Conservation (phyloP, 2,113 vertebrate genomes). For the Oryzias celebensis region DNA sequence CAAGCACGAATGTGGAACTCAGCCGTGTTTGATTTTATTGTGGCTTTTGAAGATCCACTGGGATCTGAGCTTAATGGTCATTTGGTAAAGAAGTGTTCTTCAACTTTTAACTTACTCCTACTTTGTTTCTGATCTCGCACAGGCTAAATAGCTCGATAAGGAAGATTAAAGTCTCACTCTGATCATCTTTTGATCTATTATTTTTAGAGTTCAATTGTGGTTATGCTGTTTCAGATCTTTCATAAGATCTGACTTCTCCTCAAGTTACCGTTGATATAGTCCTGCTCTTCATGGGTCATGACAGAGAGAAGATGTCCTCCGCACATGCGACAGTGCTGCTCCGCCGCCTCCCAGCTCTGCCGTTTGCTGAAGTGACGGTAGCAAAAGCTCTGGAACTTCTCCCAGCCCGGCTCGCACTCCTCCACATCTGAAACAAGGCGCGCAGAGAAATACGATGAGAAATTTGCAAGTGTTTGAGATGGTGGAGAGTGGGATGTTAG, state of each 20-base stretch:
- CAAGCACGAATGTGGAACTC: neutral
- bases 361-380: conserved; percentile 87
- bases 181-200: no score
- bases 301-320: conserved; percentile 89
- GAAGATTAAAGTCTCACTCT: no score
- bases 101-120: neutral
- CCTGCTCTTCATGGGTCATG: conserved; percentile 89
- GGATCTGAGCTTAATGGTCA: neutral
- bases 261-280: conserved; percentile 85
- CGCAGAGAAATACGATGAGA: neutral
- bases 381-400: conserved; percentile 89
- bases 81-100: neutral
- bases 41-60: neutral
- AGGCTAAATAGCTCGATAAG: no score
- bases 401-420: conserved; percentile 85
- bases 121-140: no score
- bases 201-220: no score
- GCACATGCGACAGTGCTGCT: conserved; percentile 83
- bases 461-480: no score
- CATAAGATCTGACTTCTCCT: no score
- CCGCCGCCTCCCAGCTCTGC: conserved; percentile 91
- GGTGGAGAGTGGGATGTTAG: no score
- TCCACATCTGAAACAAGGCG: conserved; percentile 72
- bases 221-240: neutral
- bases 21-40: neutral